These are phyloP conservation scores for Heliornis fulica DNA, from an alignment of 2,113 vertebrate genomes.

Conservation along the genomic window DNA sequence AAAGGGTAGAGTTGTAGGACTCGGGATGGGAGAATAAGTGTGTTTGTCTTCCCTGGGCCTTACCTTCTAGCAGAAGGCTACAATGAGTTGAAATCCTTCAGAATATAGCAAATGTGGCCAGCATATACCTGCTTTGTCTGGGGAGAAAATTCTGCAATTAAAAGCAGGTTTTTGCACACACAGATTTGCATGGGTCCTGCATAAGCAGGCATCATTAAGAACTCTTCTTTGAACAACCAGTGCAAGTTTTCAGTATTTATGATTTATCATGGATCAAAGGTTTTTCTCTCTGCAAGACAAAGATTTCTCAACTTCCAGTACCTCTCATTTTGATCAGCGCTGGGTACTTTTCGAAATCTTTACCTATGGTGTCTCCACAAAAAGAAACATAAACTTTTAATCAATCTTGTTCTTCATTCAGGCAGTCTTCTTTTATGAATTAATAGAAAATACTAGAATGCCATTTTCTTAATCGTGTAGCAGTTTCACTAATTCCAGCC, in stretches of 20 bases:
- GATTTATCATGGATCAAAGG: background rate
- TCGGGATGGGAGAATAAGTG: background rate
- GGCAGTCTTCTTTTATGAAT: background rate
- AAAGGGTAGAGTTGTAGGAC: background rate
- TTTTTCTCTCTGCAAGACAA: background rate
- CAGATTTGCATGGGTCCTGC: background rate
- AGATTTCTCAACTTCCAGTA: background rate
- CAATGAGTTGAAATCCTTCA: background rate
- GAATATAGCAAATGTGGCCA: background rate
- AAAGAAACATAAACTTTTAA: background rate
- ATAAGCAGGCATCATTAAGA: background rate
- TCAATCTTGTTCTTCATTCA: background rate
- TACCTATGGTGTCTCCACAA: background rate
- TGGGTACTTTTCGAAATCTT: background rate
- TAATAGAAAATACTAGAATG: background rate
- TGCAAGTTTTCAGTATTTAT: background rate
- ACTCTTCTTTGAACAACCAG: background rate
- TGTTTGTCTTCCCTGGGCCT: background rate
- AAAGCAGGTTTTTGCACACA: background rate
- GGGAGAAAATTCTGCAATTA: background rate
- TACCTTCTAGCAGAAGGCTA: background rate
- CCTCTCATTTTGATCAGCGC: background rate
- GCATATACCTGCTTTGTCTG: background rate
- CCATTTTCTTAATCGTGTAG: background rate
- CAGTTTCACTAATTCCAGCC: background rate